phyloP scores from a whole-genome alignment of 2,888 invertebrate genomes.

The Bibio marci region DNA sequence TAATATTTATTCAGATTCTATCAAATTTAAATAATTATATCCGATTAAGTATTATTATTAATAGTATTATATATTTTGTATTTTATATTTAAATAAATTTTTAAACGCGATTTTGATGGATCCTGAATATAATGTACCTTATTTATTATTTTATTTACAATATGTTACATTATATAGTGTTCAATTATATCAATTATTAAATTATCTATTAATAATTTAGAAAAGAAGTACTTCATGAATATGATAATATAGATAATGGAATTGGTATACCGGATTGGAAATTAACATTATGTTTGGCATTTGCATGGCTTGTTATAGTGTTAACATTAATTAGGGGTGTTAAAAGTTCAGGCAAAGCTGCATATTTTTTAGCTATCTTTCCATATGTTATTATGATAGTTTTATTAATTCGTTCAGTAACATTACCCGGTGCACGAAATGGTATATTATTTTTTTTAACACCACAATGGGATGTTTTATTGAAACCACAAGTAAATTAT shows the following conservation, averaged over 20 bases:
- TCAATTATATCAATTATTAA: too few species aligned
- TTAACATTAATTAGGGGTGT: constrained; percentile 35
- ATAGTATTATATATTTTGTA: too few species aligned
- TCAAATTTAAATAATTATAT: too few species aligned
- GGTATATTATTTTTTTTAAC: constrained; percentile 47
- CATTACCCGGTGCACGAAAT: constrained; percentile 38
- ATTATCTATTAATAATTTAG: too few species aligned
- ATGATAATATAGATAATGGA: constrained; percentile 31
- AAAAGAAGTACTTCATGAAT: constrained; percentile 34
- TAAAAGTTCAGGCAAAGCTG: constrained; percentile 46
- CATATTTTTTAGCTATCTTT: constrained; percentile 59
- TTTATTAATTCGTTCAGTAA: constrained; percentile 41
- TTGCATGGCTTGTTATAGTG: constrained; percentile 35
- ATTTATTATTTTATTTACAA: not conserved
- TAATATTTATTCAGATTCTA: too few species aligned
- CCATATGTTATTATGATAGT: constrained; percentile 48
- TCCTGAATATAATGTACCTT: not conserved
- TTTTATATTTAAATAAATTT: too few species aligned
- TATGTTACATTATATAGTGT: not conserved
- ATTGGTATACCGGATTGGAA: constrained; percentile 38
- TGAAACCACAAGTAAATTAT: constrained; percentile 26
- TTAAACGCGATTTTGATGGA: too few species aligned
- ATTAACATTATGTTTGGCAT: constrained; percentile 32
- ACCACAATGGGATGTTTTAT: constrained; percentile 45
- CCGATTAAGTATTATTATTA: too few species aligned